These are phyloP conservation scores for Pica pica DNA, from an alignment of 2,113 vertebrate genomes.

Conservation along the genomic window DNA sequence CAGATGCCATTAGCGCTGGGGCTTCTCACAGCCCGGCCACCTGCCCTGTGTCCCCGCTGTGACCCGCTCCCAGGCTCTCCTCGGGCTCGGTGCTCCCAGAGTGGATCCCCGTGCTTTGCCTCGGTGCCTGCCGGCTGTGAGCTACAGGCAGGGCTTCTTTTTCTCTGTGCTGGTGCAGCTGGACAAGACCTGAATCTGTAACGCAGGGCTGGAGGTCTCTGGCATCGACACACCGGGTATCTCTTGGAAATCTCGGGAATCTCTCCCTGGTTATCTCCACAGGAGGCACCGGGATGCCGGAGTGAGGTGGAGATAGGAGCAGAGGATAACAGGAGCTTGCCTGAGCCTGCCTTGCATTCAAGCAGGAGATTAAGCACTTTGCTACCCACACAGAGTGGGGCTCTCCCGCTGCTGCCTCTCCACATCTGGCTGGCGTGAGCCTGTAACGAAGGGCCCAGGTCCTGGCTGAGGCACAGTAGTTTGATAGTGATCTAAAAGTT, in stretches of 20 bases:
- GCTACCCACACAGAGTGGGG: background rate
- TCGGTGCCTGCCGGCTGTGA: background rate
- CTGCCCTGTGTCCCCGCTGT: accelerated
- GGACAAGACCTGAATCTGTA: background rate
- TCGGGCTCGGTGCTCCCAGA: background rate
- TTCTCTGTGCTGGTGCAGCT: background rate
- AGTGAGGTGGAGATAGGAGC: background rate
- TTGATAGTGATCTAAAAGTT: background rate
- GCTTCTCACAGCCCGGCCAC: background rate
- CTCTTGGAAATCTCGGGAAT: background rate
- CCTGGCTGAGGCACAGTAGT: background rate
- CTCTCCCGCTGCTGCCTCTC: background rate
- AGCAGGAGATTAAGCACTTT: background rate
- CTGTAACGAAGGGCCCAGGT: accelerated
- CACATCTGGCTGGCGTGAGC: background rate
- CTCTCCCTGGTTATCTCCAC: background rate
- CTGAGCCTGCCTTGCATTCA: background rate
- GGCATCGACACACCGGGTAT: background rate
- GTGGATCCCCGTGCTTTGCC: background rate
- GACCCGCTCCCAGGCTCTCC: background rate
- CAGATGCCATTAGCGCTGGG: background rate
- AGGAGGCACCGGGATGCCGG: background rate
- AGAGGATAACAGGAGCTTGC: background rate
- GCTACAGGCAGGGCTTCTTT: background rate
- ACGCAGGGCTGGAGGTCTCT: background rate